Base-by-base conservation (phyloP, 2,888 invertebrate genomes). In the Thymelicus sylvestris region DNA sequence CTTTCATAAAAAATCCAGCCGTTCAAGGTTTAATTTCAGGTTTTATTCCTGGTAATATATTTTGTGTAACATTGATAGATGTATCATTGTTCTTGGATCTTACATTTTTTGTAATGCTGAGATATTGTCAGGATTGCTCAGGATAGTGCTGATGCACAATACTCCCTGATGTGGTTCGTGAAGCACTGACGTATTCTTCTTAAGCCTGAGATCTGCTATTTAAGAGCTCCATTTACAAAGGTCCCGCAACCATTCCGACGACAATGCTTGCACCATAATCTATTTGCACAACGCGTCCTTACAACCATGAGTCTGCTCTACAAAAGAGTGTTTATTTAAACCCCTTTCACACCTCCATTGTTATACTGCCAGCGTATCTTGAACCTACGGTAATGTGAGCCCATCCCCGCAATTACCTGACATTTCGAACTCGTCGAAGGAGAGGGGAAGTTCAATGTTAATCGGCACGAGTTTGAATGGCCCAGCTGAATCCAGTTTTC, bases 321-420 rank as follows among this genome's bases (percentile, higher is more conserved):
- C 90, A 91, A 91, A 90, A 89, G 92, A 90, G 88, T 91, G 91
- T 92, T 92, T 92, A 91, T 90, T 88, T 90, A 90, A 91, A 92
- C 91, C 92, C 92, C 92, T 92, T 92, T 91, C 91, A 89, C 92
- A 91, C 92, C 88, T 91, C 90, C 78, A 90, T 92, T 92, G 91
- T 91, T 87, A 81, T 70, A 52, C 73, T 74, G 70, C 92, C 88
- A 87, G 74, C 78, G 66, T 74, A 71, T 63, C 12, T 66, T 79
- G 92, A 66, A 85, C 72, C 87, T 74, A 73, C 67, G 69, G 70
- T 73, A 73, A 76, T 76, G 69, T 80, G 76, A 74, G 72, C 74
- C 77, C 77, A 72, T 67, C 78, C 74, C 82, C 74, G 74, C 72
- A 74, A 48, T 71, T 61, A 72, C 74, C 79, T 71, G 57, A 50